phyloP scores from a whole-genome alignment of 2,113 vertebrate genomes.

The Amblyornis subalaris region DNA sequence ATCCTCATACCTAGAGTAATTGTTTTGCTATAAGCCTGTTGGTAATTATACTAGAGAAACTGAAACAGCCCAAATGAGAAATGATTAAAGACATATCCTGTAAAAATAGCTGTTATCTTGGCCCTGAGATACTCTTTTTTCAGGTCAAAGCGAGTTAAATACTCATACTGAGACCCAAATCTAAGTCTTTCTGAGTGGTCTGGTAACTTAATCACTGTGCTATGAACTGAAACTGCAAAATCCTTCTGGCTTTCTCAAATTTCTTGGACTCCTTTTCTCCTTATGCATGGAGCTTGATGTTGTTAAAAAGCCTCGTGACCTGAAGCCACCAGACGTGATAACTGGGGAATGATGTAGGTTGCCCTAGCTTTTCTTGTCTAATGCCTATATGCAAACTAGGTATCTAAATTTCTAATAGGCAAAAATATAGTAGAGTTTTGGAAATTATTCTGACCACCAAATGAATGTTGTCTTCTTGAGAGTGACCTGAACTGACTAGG shows the following conservation, averaged over 20 bases:
- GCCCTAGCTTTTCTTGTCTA: neutral
- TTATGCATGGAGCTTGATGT: neutral
- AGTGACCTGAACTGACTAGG: neutral
- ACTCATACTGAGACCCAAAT: neutral
- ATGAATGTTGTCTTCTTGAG: neutral
- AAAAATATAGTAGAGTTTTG: neutral
- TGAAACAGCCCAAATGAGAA: neutral
- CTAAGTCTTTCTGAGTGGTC: neutral
- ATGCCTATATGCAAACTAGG: neutral
- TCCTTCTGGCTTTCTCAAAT: neutral
- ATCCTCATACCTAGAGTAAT: neutral
- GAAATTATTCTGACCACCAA: neutral
- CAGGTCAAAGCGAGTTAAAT: neutral
- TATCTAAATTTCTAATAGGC: neutral
- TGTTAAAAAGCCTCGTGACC: neutral
- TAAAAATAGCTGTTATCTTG: neutral
- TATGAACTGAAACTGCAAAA: neutral
- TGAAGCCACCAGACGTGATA: neutral
- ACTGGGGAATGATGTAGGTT: neutral
- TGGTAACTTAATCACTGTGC: neutral
- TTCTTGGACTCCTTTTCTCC: neutral
- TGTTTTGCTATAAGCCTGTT: neutral
- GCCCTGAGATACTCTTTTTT: neutral
- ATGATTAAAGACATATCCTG: neutral
- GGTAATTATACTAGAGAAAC: neutral